Evolutionary conservation across 35 echinoderm and acorn worm species (phyloP).

Genomic region (Eucidaris tribuloides): DNA sequence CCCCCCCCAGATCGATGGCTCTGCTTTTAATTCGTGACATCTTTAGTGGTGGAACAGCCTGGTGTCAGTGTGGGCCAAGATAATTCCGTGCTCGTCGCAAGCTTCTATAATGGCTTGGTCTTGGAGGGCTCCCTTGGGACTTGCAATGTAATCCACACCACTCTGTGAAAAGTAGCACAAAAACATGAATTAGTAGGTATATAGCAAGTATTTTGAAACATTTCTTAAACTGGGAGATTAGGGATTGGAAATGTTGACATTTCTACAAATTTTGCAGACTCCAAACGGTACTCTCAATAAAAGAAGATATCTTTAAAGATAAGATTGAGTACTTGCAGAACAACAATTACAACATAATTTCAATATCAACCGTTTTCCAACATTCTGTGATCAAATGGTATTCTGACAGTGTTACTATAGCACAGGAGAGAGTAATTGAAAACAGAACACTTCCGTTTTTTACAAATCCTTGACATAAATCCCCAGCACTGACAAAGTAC

Average conservation of each 20-base stretch:
- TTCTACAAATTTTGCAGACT: neutral
- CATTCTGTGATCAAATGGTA: no score
- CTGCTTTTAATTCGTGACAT: no score
- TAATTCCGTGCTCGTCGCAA: slow-evolving; percentile 80
- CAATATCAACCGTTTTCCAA: no score
- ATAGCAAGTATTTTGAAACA: neutral
- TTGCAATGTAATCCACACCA: slow-evolving; percentile 89
- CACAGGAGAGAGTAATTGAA: no score
- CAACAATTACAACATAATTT: neutral
- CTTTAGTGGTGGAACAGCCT: slow-evolving; percentile 91
- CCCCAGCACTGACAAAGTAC: no score
- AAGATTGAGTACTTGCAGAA: no score
- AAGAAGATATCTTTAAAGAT: neutral
- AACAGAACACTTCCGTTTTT: no score
- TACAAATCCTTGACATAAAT: no score
- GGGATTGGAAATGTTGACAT: no score
- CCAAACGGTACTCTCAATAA: neutral
- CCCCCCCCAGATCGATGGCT: no score
- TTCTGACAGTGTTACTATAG: no score
- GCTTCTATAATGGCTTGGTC: slow-evolving; percentile 80
- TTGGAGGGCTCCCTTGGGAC: slow-evolving; percentile 67
- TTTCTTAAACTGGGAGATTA: neutral
- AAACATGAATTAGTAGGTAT: neutral
- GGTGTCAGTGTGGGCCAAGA: slow-evolving; percentile 62
- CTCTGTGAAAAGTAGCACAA: slow-evolving; percentile 51